Base-by-base conservation (phyloP, 2,888 invertebrate species). In the Nipponacmea schrenckii region DNA sequence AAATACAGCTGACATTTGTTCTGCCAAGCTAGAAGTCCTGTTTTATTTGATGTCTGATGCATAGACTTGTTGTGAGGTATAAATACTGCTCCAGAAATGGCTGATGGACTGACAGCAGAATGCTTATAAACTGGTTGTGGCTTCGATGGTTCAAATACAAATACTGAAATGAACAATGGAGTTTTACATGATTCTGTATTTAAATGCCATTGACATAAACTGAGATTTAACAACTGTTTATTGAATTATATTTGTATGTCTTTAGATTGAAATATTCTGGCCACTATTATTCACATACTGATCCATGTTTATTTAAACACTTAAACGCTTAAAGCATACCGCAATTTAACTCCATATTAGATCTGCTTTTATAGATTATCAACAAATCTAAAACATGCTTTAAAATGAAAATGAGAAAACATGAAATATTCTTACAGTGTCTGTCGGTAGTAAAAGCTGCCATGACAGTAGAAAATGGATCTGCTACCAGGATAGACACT, bases 391-490 rank as follows among this genome's bases (percentile, higher is more conserved):
- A 39, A 39, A 39, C 39, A 39, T 39, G 7, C 8, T 8, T 5
- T 39, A 7, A 8, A 39, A 39, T 39, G 8, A 39, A 31, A 31
- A 31, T 3, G 31, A 5, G 5, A 5, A 39, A 10, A 39, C 39
- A 26, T 17, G 24, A 14, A 15, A 4, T 62, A 24, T 56, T 89
- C 91, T 91, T 90, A 94, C 94, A 90, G 81, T 92, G 92, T 80
- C 92, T 92, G 78, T 91, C 89, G 10, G 86, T 85, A 0, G 93
- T 93, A 77, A 93, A 91, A 20, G 92, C 92, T 1, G 93, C 94
- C 91, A 94, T 93, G 83, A 91, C 91, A 67, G 91, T 91, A 0
- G 93, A 92, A 66, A 91, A 89, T 0, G 92, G 91, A 88, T 95
- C 94, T 15, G 91, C 88, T 10, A 91, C 86, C 50, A 93, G 84